Base-by-base conservation (phyloP, 1,140 invertebrate species). In the Amyelois transitella region DNA sequence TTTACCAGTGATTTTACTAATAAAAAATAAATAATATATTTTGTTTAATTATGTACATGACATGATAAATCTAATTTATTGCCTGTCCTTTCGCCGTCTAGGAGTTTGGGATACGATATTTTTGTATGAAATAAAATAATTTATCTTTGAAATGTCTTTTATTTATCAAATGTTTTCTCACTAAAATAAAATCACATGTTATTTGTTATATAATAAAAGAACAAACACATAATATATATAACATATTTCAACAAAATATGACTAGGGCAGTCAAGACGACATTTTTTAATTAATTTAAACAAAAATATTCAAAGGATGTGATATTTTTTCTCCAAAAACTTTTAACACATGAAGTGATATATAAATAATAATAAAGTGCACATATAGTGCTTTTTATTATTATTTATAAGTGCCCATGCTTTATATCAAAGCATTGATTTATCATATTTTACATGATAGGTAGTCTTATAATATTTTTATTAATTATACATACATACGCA, bases 171-270 rank as follows among this genome's bases (percentile, higher is more conserved):
- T 58, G 54, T 63, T 63, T 24, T 77, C 69, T 79, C 69, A 75
- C 69, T 79, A 76, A 79, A 73, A 77, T 71, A 64, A 75, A 77
- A 81, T 81, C 77, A 81, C 77, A 50, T 64, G 61, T 69, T 60
- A 62, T 14, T 38, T 38, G 8, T 28, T 58, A 69, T 62, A 62
- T 55, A 66, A 43, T 56, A 43, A 64, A n/a, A n/a, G n/a, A n/a
- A 62, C 47, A 55, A 56, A 60, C 53, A 28, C 38, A 53, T 18
- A 53, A 53, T 32, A 28, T 28, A 56, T 51, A 53, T 57, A 45
- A 17, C 43, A 55, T 51, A 55, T 55, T 73, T 55, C 57, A 70
- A 72, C 60, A 66, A 66, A 62, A 63, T 60, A 58, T 72, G 77
- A 77, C 77, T 80, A 77, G 77, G 64, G 57, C 54, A 73, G 62